Evolutionary conservation across 2,888 invertebrate genomes (phyloP), one percentile per base, ranked within the genome.

Genomic region (Mycogona germanica): DNA sequence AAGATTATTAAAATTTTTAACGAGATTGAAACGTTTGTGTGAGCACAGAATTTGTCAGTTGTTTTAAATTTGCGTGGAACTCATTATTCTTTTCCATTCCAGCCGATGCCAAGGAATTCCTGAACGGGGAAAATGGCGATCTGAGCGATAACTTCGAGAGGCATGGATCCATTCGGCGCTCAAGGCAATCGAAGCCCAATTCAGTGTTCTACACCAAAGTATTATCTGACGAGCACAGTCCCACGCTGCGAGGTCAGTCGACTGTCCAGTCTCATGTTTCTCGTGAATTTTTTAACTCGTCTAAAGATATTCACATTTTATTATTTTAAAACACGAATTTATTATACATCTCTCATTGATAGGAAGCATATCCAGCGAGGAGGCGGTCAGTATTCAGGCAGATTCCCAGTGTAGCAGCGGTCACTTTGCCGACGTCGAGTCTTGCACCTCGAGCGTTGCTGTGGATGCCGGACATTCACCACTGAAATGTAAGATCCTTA

Each of bases 361-460:
- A 53, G 53, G 47, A 23, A 53, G 53, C 37, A 25, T 53, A 14
- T 53, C 53, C 14, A 53, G 53, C 19, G 53, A 53, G 1, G 53
- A 53, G n/a, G 23, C 44, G 6, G 38, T 47, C 3, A 47, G 47
- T 35, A 29, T 47, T 6, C 53, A 47, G 4, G 28, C 51, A 12
- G 53, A 53, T 7, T 51, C 41, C 5, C 47, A 32, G 7, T n/a
- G 29, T 17, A 35, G 53, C 26, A 29, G 23, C 17, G 38, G 46
- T 21, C 35, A 46, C 19, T 47, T 25, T 21, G 53, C 26, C 3
- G 53, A 53, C 21, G 32, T 35, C 17, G 53, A 53, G 7, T 53
- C 53, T 30, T 46, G n/a, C 6, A 26, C 51, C 3, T 51, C 51
- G 17, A 28, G 17, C 25, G 12, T 6, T 30, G 40, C 28, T 5